phyloP scores from a whole-genome alignment of 1,140 invertebrate species.

The Aricia agestis region DNA sequence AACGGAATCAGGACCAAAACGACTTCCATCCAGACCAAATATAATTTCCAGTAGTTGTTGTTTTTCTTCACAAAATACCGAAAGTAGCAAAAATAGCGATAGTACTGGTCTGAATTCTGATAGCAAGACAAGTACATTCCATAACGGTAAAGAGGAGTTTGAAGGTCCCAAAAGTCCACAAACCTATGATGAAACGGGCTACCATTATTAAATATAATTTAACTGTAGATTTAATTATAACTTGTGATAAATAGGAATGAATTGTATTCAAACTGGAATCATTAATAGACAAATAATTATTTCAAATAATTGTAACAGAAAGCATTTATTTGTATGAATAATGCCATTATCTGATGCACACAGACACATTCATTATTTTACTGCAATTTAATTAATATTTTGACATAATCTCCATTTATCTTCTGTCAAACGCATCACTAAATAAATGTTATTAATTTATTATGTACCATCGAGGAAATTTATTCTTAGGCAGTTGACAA shows the following conservation, averaged over 20 bases:
- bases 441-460: too few relatives aligned
- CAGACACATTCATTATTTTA: too few relatives aligned
- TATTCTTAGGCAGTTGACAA: too few relatives aligned
- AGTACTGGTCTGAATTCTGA: not conserved
- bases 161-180: conserved; percentile 48
- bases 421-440: too few relatives aligned
- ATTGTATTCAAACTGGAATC: not conserved
- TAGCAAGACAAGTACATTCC: not conserved
- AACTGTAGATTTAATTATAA: not conserved
- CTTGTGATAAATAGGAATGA: conserved; percentile 5
- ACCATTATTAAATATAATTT: conserved; percentile 46
- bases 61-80: not conserved
- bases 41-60: not conserved
- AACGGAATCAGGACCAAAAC: conserved; percentile 14
- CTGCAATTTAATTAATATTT: too few relatives aligned
- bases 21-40: conserved; percentile 4
- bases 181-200: conserved; percentile 54
- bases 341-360: too few relatives aligned
- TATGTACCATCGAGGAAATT: too few relatives aligned
- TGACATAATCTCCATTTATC: too few relatives aligned
- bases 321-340: too few relatives aligned
- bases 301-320: too few relatives aligned
- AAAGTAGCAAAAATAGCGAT: not conserved
- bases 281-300: too few relatives aligned
- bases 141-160: conserved; percentile 36